These are phyloP conservation scores for Mergus octosetaceus DNA, from an alignment of 2,797 vertebrate species.

Conservation along the genomic window DNA sequence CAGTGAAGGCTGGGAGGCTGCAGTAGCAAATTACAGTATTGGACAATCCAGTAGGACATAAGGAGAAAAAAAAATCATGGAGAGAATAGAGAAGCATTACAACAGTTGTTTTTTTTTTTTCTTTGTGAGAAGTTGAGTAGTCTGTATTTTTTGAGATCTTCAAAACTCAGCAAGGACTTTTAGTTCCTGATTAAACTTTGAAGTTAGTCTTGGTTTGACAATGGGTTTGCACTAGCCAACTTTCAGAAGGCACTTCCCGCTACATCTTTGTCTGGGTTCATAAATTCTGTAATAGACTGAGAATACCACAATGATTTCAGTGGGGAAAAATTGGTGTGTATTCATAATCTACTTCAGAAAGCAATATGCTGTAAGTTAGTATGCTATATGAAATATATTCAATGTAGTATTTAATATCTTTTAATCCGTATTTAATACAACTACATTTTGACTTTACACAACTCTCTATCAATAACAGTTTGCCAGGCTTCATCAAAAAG, in stretches of 20 bases:
- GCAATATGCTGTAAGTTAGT: background rate
- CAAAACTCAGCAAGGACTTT: background rate
- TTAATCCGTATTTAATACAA: background rate
- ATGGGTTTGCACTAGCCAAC: background rate
- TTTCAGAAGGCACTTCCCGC: background rate
- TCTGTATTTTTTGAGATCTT: background rate
- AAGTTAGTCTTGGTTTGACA: background rate
- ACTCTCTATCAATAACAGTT: background rate
- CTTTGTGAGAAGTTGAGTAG: background rate
- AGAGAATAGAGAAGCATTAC: background rate
- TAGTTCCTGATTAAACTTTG: background rate
- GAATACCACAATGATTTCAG: background rate
- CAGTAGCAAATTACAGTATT: background rate
- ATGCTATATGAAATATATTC: background rate
- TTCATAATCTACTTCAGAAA: background rate
- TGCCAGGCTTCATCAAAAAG: background rate
- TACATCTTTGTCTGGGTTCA: background rate
- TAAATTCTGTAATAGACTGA: background rate
- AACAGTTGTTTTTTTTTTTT: background rate
- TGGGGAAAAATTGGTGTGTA: background rate
- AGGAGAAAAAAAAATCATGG: background rate
- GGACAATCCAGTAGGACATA: background rate
- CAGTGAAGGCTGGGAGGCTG: background rate
- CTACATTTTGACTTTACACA: background rate
- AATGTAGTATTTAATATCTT: background rate